Evolutionary conservation across 2,113 vertebrate species (phyloP).

Genomic region (Cyanoderma ruficeps): DNA sequence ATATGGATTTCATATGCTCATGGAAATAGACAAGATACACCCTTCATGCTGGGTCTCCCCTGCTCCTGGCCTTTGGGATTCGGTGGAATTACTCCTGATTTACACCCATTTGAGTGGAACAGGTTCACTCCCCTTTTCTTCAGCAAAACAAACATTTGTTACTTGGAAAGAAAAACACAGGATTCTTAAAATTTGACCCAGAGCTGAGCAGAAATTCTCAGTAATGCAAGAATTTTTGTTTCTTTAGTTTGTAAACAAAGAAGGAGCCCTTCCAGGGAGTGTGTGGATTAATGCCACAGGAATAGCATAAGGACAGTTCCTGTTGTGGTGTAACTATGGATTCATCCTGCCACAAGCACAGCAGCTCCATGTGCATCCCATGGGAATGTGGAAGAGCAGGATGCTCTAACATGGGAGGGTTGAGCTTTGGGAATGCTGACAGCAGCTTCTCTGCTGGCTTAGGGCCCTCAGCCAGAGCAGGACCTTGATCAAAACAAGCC

Average conservation of each 20-base stretch:
- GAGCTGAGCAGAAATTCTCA: neutral
- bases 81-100: neutral
- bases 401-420: neutral
- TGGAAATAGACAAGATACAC: neutral
- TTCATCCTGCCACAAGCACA: neutral
- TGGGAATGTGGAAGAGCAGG: fast-evolving
- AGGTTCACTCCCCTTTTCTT: neutral
- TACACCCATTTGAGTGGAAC: neutral
- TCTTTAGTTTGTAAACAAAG: slow-evolving; percentile 5
- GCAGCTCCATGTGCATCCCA: neutral
- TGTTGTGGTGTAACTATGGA: neutral
- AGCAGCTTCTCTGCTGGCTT: neutral
- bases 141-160: slow-evolving; percentile 32
- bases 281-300: neutral
- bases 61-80: neutral
- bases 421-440: neutral
- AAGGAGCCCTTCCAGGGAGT: neutral
- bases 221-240: neutral
- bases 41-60: neutral
- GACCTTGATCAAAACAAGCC: neutral
- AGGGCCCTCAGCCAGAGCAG: neutral
- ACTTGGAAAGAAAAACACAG: neutral
- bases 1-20: neutral
- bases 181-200: neutral
- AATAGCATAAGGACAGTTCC: neutral